Evolutionary conservation across 2,797 vertebrate species (phyloP).

Genomic region (Neosilurus hyrtlii): DNA sequence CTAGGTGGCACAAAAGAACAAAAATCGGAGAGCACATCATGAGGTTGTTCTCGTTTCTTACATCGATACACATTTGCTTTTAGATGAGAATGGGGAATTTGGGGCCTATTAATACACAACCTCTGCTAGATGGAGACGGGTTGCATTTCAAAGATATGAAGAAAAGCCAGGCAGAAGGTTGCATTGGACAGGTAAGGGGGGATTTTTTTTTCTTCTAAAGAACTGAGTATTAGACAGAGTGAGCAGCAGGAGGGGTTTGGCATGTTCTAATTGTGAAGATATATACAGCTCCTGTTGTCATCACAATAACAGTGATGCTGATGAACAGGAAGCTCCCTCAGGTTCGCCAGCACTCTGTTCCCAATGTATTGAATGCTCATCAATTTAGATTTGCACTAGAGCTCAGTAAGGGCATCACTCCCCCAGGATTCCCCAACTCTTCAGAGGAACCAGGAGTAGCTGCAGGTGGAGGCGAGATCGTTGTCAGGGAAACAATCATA

Average conservation of each 20-base stretch:
- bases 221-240: neutral
- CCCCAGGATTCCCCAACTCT: neutral
- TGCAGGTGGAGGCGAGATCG: neutral
- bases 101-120: conserved; percentile 57
- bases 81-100: conserved; percentile 63
- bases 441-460: conserved; percentile 5
- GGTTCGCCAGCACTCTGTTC: conserved; percentile 33
- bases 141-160: conserved; percentile 58
- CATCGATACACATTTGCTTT: conserved; percentile 67
- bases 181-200: conserved; percentile 12
- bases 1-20: conserved; percentile 69
- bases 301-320: conserved; percentile 25
- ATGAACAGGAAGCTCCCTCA: conserved; percentile 13
- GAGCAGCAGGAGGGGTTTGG: neutral
- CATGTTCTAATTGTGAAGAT: neutral
- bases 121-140: conserved; percentile 52
- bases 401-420: conserved; percentile 23
- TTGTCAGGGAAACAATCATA: conserved; percentile 8
- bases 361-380: conserved; percentile 1
- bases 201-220: neutral
- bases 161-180: conserved; percentile 54
- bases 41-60: conserved; percentile 51
- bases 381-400: conserved; percentile 47
- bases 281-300: neutral
- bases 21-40: conserved; percentile 11